A percentile compares a stretch with the other conserved stretches of the same genome.
Evolutionary conservation across 1,140 invertebrate genomes (phyloP).

Genomic region (Venustaconcha ellipsiformis): DNA sequence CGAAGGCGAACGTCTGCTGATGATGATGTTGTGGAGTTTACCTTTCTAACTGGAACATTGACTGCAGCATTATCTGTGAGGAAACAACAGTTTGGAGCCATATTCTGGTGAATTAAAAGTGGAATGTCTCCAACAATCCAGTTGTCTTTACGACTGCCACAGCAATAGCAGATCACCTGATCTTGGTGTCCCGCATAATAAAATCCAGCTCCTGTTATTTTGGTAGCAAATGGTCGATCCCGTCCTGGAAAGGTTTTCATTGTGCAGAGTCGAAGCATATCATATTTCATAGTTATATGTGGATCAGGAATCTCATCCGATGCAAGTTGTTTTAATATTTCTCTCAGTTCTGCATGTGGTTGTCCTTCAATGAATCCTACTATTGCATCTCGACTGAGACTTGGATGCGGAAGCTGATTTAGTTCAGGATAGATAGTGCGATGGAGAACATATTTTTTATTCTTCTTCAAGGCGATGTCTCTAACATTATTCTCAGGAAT

Average conservation of each 20-base stretch:
- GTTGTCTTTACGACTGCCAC: slow-evolving; percentile 3
- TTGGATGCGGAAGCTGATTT: too few relatives aligned
- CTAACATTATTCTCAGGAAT: too few relatives aligned
- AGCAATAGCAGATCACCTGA: slow-evolving; percentile 25
- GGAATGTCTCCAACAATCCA: slow-evolving; percentile 10
- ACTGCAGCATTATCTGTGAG: slow-evolving; percentile 7
- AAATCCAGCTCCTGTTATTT: slow-evolving; percentile 21
- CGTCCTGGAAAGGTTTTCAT: background rate
- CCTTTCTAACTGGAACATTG: slow-evolving; percentile 1
- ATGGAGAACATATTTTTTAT: too few relatives aligned
- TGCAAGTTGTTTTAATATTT: too few relatives aligned
- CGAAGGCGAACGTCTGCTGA: too few relatives aligned
- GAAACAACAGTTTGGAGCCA: slow-evolving; percentile 16
- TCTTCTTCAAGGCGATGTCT: too few relatives aligned
- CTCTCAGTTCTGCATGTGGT: too few relatives aligned
- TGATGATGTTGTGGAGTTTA: too few relatives aligned
- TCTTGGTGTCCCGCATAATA: slow-evolving; percentile 13
- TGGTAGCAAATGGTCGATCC: slow-evolving; percentile 10
- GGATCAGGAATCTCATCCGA: background rate
- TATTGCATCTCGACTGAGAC: too few relatives aligned
- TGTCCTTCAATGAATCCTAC: too few relatives aligned
- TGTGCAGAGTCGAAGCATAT: slow-evolving; percentile 17
- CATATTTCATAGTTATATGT: slow-evolving; percentile 16
- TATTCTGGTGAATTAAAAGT: slow-evolving; percentile 1
- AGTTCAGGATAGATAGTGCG: too few relatives aligned